Conservation (phyloP, 2,888 invertebrate genomes). For the Oscheius sp. region DNA sequence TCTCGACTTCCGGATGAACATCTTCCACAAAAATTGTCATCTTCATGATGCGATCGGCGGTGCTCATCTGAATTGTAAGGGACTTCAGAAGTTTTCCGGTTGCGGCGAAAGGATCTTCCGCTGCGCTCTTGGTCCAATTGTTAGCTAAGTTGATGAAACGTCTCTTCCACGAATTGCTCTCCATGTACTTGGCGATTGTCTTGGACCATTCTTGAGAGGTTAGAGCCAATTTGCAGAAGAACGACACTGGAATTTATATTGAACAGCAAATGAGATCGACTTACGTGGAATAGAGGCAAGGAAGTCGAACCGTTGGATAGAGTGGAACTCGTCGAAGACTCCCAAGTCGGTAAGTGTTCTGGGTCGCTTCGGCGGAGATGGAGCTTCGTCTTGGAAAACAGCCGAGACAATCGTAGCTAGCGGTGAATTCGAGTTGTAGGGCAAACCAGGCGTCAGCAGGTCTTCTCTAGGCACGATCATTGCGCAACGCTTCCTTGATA, state of each 20-base stretch:
- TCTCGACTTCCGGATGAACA: neutral
- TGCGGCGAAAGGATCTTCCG: slow-evolving; percentile 15
- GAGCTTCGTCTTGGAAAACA: neutral
- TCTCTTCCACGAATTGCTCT: slow-evolving; percentile 5
- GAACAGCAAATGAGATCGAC: neutral
- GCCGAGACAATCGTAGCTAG: neutral
- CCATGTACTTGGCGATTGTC: neutral
- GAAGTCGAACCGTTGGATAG: slow-evolving; percentile 14
- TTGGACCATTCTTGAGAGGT: slow-evolving; percentile 17
- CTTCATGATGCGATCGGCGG: neutral
- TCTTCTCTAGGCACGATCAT: slow-evolving; percentile 3
- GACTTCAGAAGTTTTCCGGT: slow-evolving; percentile 21
- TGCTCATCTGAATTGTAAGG: neutral
- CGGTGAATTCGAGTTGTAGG: neutral
- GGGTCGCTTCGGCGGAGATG: slow-evolving; percentile 20
- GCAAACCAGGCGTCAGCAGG: neutral
- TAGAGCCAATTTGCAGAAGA: slow-evolving; percentile 13
- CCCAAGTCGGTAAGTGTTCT: slow-evolving; percentile 3
- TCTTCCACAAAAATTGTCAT: neutral
- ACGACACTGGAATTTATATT: neutral
- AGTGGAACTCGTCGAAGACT: slow-evolving; percentile 15
- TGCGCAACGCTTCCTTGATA: slow-evolving; percentile 8
- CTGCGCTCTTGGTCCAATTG: neutral
- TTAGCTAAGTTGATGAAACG: slow-evolving; percentile 2
- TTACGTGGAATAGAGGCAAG: slow-evolving; percentile 21